Evolutionary conservation across 2,797 vertebrate species (phyloP), one percentile per base, ranked within the genome.

Genomic region (Labeo calbasu): DNA sequence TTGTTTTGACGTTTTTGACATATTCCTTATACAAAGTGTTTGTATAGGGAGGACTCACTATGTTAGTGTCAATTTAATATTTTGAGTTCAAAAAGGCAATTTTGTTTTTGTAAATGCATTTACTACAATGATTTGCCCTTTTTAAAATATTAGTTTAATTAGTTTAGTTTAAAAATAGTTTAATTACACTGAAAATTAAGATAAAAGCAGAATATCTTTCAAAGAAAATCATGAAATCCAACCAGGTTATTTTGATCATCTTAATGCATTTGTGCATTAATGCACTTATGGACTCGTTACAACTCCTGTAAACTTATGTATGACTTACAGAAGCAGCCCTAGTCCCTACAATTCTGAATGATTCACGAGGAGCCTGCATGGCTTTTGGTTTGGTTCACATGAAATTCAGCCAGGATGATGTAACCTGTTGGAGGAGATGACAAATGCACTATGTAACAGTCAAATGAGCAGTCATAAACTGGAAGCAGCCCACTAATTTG

Each of bases 381-480:
- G n/a, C 77, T 85, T 77, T 72, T 28, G 36, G 23, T 57, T 4
- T 53, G 57, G 19, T 53, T 86, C 17, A 40, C 15, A 66, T 55
- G 78, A 63, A 78, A 84, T 48, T 83, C 79, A 66, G 57, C 61
- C 73, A 72, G 25, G 55, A 50, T 72, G 78, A 48, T 61, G 79
- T 63, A 73, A 84, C 46, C 51, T 13, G 66, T 53, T 63, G 51
- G 50, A 59, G 61, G 46, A 79, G 83, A 72, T 43, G 15, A 50
- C 66, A 70, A 23, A 55, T 84, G 63, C 57, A n/a, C 48, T 28
- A 28, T 72, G 46, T 21, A 61, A 53, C 6, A 23, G 51, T 43
- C 78, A 69, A 72, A 72, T 77, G 40, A 21, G 50, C 23, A 53
- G 55, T 63, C 77, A 36, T 11, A 61, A 25, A 19, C 28, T 9